Evolutionary conservation across 2,797 vertebrate genomes (phyloP), one percentile per base, ranked within the genome.

Genomic region (Odontamblyopus rebecca): DNA sequence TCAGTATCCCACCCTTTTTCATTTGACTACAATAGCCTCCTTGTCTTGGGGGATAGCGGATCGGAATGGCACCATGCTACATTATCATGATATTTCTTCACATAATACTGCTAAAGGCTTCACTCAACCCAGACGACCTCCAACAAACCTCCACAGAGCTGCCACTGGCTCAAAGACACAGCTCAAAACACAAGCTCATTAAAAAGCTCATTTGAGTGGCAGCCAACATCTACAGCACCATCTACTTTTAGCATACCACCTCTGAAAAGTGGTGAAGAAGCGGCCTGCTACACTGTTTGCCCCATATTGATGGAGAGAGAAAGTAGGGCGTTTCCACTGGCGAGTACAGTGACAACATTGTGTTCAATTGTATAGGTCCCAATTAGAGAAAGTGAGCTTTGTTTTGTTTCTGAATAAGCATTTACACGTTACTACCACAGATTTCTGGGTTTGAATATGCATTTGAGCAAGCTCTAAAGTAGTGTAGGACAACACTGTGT

Each of bases 61-160:
- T 84, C 86, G 89, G 88, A 90, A 90, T 89, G 89, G 86, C 88
- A 91, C 91, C 88, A 87, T 82, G 89, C 83, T 85, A 85, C 86
- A 87, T 89, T 90, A 89, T 88, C 90, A 86, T 91, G 90, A 93
- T 93, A 91, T 90, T 92, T 83, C 80, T 86, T 75, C 84, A 89
- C 85, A 90, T 88, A 88, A 78, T 85, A 80, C 84, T 82, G 86
- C 88, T 82, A 91, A 89, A 74, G 73, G 87, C 82, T 89, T 89
- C 90, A 85, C 86, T 92, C 89, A 91, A 90, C 86, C 88, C 86
- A 82, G 79, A 83, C 87, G 90, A 93, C 89, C 91, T 88, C 82
- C 84, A 50, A 62, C 88, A 93, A 92, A 88, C 84, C 89, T 88
- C 90, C 79, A 81, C 85, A 88, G 91, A 88, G 78, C 53, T 82